Base-by-base conservation (phyloP, 2,113 vertebrate genomes). In the Cyprinodon tularosa region DNA sequence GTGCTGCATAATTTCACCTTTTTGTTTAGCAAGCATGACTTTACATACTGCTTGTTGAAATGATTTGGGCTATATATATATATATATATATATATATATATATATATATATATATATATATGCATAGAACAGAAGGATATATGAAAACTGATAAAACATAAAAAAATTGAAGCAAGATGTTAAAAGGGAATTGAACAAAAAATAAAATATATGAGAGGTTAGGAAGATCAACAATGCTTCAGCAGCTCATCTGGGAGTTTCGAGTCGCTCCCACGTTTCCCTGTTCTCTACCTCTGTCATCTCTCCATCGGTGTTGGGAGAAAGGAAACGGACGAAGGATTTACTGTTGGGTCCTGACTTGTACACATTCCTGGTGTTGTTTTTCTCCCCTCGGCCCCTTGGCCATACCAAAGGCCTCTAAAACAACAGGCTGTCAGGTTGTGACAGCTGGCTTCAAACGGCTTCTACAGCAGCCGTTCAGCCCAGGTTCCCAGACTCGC, bases 361-460 rank as follows among this genome's bases (percentile, higher is more conserved):
- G 94, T 94, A 94, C 93, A 94, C 93, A 95, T 95, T 95, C 94
- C 94, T 95, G 89, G 94, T 95, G 94, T 90, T 95, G 94, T 94
- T 94, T 94, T 94, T 93, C 93, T 93, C 93, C 91, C 93, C 88
- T 94, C 83, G 90, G 94, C 93, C 94, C 94, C 93, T 93, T 40
- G 88, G 93, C 93, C 93, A 93, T 94, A 94, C 93, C 93, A 91
- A 93, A 93, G 94, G 93, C 94, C 94, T 94, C 94, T 95, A 93
- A 94, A 95, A 95, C 94, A 95, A 95, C 94, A 95, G 94, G 89
- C 93, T 94, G 94, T 94, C 93, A 95, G 93, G 93, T 94, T 95
- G 94, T 94, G 93, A 95, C 94, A 95, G 94, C 94, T 95, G 94
- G 94, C 94, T 95, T 95, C 94, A 94, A 94, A 95, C 94, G 91